These are phyloP conservation scores for Ciconia maguari DNA, from an alignment of 2,113 vertebrate species.

Conservation along the genomic window DNA sequence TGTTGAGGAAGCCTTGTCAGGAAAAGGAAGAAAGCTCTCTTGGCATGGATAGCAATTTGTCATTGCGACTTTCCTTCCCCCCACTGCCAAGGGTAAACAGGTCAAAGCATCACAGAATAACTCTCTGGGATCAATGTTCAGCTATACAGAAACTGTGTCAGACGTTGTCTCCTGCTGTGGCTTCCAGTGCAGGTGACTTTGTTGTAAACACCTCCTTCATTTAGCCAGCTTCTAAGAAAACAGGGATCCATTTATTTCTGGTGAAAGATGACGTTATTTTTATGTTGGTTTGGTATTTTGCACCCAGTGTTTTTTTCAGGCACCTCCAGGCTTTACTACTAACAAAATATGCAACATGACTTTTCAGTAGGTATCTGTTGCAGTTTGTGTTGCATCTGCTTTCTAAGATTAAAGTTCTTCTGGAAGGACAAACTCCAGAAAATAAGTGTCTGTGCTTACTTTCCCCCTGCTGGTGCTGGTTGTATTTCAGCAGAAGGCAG, in stretches of 20 bases:
- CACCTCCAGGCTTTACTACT: neutral
- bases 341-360: neutral
- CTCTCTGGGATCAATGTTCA: constrained; percentile 51
- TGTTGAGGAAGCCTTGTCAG: constrained; percentile 75
- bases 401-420: neutral
- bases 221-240: neutral
- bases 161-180: constrained; percentile 35
- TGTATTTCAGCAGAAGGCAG: neutral
- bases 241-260: neutral
- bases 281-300: constrained; percentile 8
- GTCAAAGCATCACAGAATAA: constrained; percentile 59
- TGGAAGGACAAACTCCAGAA: constrained; percentile 4
- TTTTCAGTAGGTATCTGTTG: neutral
- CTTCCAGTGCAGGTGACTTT: constrained; percentile 52
- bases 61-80: constrained; percentile 75
- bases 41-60: constrained; percentile 71
- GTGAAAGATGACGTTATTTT: neutral
- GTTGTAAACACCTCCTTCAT: neutral
- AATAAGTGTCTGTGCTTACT: neutral
- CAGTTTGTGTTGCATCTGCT: neutral
- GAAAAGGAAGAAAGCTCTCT: constrained; percentile 76
- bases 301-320: neutral
- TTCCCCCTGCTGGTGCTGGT: neutral
- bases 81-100: constrained; percentile 65
- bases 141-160: constrained; percentile 40